Percentiles rank a stretch among this genome's conserved stretches.
phyloP scores from a whole-genome alignment of 2,797 vertebrate genomes.

The Anableps anableps region DNA sequence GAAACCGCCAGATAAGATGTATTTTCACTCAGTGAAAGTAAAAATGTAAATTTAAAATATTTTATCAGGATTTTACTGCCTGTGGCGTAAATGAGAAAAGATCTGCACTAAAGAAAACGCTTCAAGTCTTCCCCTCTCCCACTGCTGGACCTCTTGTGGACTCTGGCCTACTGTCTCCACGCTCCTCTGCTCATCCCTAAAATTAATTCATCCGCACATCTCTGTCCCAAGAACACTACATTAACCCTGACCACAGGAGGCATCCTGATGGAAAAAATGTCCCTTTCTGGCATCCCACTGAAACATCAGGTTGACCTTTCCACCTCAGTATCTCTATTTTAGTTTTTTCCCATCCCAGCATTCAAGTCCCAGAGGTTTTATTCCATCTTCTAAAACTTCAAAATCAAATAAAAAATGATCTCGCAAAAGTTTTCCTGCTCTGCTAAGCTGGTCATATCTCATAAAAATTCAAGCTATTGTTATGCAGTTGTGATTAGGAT shows the following conservation, averaged over 20 bases:
- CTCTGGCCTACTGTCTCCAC: conserved; percentile 83
- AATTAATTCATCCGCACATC: conserved; percentile 88
- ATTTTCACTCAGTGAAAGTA: neutral
- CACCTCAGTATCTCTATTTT: conserved; percentile 56
- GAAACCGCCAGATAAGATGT: neutral
- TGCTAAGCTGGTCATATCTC: neutral
- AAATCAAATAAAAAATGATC: neutral
- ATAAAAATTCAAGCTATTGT: conserved; percentile 29
- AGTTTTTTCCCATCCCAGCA: conserved; percentile 48
- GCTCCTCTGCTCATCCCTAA: conserved; percentile 85
- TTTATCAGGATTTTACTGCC: conserved; percentile 14
- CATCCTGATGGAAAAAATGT: conserved; percentile 82
- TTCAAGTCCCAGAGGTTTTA: neutral
- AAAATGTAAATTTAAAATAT: neutral
- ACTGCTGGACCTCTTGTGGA: conserved; percentile 69
- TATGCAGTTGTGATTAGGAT: conserved; percentile 46
- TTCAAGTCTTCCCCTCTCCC: conserved; percentile 47
- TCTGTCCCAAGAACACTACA: conserved; percentile 82
- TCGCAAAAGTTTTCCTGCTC: neutral
- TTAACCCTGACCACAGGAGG: conserved; percentile 84
- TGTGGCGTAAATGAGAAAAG: conserved; percentile 40
- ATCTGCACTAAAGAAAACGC: conserved; percentile 45
- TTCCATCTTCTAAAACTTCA: neutral
- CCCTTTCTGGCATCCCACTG: conserved; percentile 66
- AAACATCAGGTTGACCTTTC: conserved; percentile 80